Base-by-base conservation (phyloP, 2,113 vertebrate species). In the Butorides virescens region DNA sequence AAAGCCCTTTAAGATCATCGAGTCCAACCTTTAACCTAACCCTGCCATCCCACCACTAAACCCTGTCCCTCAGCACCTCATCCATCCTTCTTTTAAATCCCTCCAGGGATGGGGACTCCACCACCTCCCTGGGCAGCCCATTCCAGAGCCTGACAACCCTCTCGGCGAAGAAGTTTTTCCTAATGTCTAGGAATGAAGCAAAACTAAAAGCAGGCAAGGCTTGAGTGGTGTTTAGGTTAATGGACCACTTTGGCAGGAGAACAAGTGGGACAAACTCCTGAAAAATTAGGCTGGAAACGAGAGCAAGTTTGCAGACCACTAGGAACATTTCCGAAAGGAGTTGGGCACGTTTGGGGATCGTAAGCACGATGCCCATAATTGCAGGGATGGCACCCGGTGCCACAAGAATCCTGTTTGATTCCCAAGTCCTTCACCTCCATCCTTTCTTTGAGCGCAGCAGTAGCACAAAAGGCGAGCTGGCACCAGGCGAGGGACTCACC, bases 311-410 rank as follows among this genome's bases (percentile, higher is more conserved):
- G 10, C 5, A 29, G 88, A 36, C 49, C 10, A 59, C 34, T 79
- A 30, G 55, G 21, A 91, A 65, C 8, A 13, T 62, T 74, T 20
- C 68, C 1, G 14, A 56, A 29, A 5, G 23, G 61, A 68, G 67
- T 11, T 0, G 13, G 26, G 29, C 20, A 17, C 59, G 37, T 23
- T 29, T 1, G 5, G 46, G 65, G 37, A 26, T 6, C 5, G 17
- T 11, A 26, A 91, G 52, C 13, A 20, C 6, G 15, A 73, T 46
- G 44, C 30, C 52, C 58, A 37, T 50, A 37, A 37, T 18, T 42
- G 75, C 34, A 52, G 36, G 84, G 88, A 15, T 23, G 26, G 90
- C 71, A 66, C 25, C 36, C 2, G 15, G 34, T 61, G 27, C 30
- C 30, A 3, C 2, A 9, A 42, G 46, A 50, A 75, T 16, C 25